phyloP scores from a whole-genome alignment of 2,797 vertebrate species.

The Chelonia mydas region DNA sequence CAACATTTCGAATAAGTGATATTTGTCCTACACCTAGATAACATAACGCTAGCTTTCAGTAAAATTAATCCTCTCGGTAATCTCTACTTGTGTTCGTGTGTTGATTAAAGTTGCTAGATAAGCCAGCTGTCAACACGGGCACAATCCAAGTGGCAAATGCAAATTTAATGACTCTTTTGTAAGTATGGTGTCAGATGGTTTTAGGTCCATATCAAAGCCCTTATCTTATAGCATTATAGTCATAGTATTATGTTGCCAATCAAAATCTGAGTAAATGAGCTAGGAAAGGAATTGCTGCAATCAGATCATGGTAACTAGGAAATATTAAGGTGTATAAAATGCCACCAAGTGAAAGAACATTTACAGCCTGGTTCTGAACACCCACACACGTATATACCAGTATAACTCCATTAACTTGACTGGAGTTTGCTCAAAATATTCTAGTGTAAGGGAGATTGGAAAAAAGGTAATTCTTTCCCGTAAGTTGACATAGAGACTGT shows the following conservation, averaged over 20 bases:
- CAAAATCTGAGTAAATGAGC: constrained; percentile 23
- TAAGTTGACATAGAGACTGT: not conserved
- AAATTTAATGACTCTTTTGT: not conserved
- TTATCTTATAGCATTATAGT: not conserved
- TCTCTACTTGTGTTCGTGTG: constrained; percentile 9
- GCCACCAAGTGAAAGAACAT: not conserved
- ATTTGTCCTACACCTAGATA: not conserved
- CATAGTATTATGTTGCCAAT: not conserved
- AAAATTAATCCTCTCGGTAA: not conserved
- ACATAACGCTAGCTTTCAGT: constrained; percentile 5
- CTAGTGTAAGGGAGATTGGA: not conserved
- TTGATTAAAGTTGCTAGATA: constrained; percentile 14
- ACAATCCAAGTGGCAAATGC: not conserved
- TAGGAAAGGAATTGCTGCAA: constrained; percentile 6
- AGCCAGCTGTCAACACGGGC: not conserved
- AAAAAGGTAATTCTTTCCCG: not conserved
- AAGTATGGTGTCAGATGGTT: not conserved
- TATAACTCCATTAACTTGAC: not conserved
- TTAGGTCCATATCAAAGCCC: not conserved
- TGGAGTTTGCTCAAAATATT: not conserved
- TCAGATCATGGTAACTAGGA: not conserved
- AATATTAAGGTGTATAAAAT: not conserved
- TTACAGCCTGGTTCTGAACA: not conserved
- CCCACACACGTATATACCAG: not conserved
- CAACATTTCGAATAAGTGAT: constrained; percentile 1